Conservation (phyloP, 1,140 invertebrate species). For the Triops cancriformis region DNA sequence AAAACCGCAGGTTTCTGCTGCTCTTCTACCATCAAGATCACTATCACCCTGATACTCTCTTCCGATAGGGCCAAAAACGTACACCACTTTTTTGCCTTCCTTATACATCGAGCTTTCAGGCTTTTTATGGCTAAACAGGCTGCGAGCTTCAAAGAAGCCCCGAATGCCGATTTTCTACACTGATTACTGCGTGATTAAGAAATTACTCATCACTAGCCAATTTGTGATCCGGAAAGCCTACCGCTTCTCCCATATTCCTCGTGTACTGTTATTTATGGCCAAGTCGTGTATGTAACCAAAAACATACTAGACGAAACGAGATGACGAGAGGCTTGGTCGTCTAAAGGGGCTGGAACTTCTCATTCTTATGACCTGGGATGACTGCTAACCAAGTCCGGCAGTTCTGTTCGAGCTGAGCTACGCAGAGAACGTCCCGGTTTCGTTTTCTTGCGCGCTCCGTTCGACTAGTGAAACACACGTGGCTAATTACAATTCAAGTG, state of each 20-base stretch:
- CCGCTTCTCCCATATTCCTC: not conserved
- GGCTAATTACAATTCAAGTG: not conserved
- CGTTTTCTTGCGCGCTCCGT: not conserved
- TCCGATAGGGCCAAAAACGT: not conserved
- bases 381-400: slow-evolving; percentile 8
- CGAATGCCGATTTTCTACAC: not conserved
- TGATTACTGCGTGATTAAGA: slow-evolving; percentile 10
- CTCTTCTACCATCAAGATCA: slow-evolving; percentile 6
- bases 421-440: not conserved
- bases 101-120: not conserved
- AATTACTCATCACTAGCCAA: not conserved
- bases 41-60: not conserved
- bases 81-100: not conserved
- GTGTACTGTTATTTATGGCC: not conserved
- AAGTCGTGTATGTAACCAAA: not conserved
- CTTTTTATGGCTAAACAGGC: not conserved
- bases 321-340: slow-evolving; percentile 3
- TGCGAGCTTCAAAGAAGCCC: not conserved
- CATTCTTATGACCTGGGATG: slow-evolving; percentile 10
- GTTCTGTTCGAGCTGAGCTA: slow-evolving; percentile 3
- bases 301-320: not conserved
- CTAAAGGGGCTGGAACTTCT: not conserved
- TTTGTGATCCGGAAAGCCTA: not conserved
- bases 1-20: not conserved
- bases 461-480: not conserved